A percentile compares a stretch with the other conserved stretches of the same genome.
Conservation (phyloP, 1,140 invertebrate species). For the Argopecten irradians region DNA sequence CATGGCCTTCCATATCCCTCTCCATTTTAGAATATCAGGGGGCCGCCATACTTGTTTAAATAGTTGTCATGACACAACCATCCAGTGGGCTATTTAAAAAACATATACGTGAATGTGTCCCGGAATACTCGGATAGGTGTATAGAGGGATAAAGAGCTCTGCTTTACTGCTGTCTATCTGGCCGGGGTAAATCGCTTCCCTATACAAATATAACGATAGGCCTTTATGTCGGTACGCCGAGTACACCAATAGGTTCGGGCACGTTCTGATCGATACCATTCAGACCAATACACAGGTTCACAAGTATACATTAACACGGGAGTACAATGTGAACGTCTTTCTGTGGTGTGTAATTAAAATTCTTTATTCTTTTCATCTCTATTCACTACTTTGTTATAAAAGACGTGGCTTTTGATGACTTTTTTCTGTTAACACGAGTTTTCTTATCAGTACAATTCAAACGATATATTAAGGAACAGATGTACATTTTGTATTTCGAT, state of each 20-base stretch:
- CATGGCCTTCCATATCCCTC: neutral
- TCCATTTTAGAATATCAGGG: neutral
- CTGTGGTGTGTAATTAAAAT: neutral
- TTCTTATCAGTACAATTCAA: no score
- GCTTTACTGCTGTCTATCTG: neutral
- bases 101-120: neutral
- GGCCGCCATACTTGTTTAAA: conserved; percentile 20
- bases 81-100: neutral
- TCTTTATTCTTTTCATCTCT: neutral
- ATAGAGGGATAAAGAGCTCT: neutral
- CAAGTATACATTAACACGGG: neutral
- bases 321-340: no score
- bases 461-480: no score
- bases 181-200: neutral
- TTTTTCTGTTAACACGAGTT: no score
- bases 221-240: neutral
- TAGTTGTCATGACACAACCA: conserved; percentile 13
- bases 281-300: neutral
- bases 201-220: neutral
- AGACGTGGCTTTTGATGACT: no score
- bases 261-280: conserved; percentile 15
- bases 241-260: neutral
- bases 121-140: neutral
- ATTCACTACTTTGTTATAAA: neutral
- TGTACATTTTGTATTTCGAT: no score